Base-by-base conservation (phyloP, 2,113 vertebrate genomes). In the Gambusia affinis region DNA sequence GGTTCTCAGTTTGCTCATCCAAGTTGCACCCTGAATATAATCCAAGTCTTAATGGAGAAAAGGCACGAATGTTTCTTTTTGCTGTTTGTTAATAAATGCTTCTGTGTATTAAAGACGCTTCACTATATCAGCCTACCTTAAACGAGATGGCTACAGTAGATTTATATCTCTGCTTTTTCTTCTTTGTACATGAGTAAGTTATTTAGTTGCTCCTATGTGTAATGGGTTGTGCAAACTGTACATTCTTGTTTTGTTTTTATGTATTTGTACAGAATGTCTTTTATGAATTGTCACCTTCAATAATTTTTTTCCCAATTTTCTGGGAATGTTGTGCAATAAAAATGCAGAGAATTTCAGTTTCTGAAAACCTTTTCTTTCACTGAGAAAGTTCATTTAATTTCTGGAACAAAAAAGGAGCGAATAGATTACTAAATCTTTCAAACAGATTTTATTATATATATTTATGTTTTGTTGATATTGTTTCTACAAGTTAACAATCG, bases 251-350 rank as follows among this genome's bases (percentile, higher is more conserved):
- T 8, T 8, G 33, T 35, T 93, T 92, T 92, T 82, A 91, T 90
- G 79, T 89, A 92, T 97, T 95, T 98, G 96, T 98, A 97, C 95
- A 97, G 95, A 96, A 88, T 95, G 95, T 96, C 94, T 92, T 95
- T 95, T 78, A 94, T 95, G 92, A 92, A 94, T 92, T 96, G 95
- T 95, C 79, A 87, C 94, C 94, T 89, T 17, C 91, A 94, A 95
- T 33, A 31, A 28, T 44, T 42, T 67, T 65, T 93, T 95, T 97
- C 96, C 97, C 96, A 95, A 95, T 98, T 98, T 97, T 96, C 95
- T 97, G 97, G 97, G 95, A 97, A 96, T 94, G 95, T 97, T 98
- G 97, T 99, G 97, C 98, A 99, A 99, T 99, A 99, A 99, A 99
- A 92, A 95, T 91, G 94, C 87, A 74, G 92, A 85, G 79, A 78